Evolutionary conservation across 2,113 vertebrate genomes (phyloP), one percentile per base, ranked within the genome.

Genomic region (Columba janthina): DNA sequence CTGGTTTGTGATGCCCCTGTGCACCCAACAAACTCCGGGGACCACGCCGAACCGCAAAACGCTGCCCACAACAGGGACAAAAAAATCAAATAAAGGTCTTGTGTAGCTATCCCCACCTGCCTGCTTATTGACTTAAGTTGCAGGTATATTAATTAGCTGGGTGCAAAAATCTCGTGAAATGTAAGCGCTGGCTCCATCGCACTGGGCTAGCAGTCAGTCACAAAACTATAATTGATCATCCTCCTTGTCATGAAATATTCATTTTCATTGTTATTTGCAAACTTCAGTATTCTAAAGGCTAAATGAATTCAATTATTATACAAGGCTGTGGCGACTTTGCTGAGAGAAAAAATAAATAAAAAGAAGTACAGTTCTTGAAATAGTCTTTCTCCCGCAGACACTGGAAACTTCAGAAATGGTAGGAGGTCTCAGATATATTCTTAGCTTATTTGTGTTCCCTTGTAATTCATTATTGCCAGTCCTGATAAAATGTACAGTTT

Each of bases 301-400:
- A 97, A 97, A 97, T 89, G 83, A 96, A 96, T 95, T 92, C 92
- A 95, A 96, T 96, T 97, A 97, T 96, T 92, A 87, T 32, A 95
- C 88, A 79, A 75, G 69, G 88, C 82, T 83, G 85, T 46, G 75
- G 78, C 15, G 42, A 94, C 94, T 92, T 65, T 89, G 76, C 86
- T 73, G 77, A 95, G 85, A 96, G 90, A 80, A 96, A 90, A 96
- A 95, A 85, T 86, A 95, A 90, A 95, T 75, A 96, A 72, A 80
- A 93, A 80, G 46, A 88, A 92, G 84, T 22, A 72, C 61, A 85
- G 29, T 80, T 93, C 92, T 94, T 85, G 79, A 91, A 96, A 94
- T n/a, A 89, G 93, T 48, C 48, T 79, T 91, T 95, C 93, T 53
- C 57, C 53, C 6, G 4, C 70, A 84, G 76, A 65, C 85, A 44